Conservation (phyloP, 2,888 invertebrate genomes). For the Sceliomorpha sp. region DNA sequence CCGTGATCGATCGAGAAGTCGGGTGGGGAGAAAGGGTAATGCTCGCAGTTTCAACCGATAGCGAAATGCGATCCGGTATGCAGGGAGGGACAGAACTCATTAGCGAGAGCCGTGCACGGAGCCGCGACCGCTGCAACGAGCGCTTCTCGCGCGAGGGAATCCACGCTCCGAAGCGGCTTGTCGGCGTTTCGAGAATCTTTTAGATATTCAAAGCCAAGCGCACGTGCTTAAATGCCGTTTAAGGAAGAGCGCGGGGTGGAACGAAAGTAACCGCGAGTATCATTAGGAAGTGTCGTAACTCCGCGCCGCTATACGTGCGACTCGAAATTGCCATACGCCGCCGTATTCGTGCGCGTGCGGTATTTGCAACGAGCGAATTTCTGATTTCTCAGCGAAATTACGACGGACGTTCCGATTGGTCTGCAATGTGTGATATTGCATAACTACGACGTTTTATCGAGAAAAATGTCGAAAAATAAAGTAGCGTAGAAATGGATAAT, state of each 20-base stretch:
- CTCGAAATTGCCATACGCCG: no score
- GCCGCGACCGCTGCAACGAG: constrained; percentile 43
- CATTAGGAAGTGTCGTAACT: constrained; percentile 55
- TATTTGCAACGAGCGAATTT: no score
- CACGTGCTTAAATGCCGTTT: constrained; percentile 55
- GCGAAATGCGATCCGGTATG: constrained; percentile 70
- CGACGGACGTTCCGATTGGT: no score
- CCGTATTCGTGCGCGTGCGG: no score
- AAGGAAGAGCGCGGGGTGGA: constrained; percentile 27
- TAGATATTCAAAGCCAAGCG: constrained; percentile 56
- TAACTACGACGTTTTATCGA: no score
- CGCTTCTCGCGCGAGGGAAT: constrained; percentile 43
- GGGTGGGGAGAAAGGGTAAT: constrained; percentile 65
- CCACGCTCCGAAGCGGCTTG: constrained; percentile 43
- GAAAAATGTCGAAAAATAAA: no score
- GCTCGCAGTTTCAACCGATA: constrained; percentile 64
- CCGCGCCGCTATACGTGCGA: constrained; percentile 18
- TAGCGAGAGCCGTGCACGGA: constrained; percentile 62
- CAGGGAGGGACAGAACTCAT: constrained; percentile 71
- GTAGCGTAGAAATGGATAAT: no score
- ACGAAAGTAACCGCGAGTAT: constrained; percentile 50
- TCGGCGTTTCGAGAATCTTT: constrained; percentile 55
- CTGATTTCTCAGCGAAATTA: no score
- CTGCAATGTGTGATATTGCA: no score
- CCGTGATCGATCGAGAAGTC: constrained; percentile 45